Evolutionary conservation across 2,797 vertebrate genomes (phyloP).

Genomic region (Margarornis squamiger): DNA sequence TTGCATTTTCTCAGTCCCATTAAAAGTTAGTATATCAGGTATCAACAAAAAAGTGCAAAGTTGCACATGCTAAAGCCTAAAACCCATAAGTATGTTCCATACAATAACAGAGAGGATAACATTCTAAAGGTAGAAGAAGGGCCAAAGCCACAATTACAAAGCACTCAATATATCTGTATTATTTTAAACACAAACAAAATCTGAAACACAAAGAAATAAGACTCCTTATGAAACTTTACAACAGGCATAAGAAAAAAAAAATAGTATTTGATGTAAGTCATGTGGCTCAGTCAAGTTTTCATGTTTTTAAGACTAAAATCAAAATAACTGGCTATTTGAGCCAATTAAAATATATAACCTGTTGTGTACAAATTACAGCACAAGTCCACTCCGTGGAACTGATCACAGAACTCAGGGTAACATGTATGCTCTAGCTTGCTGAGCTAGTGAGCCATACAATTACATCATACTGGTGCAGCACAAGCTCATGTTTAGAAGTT

Average conservation of each 20-base stretch:
- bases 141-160: neutral
- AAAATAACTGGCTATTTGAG: neutral
- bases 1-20: neutral
- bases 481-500: neutral
- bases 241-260: neutral
- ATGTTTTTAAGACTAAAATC: neutral
- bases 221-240: neutral
- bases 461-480: conserved; percentile 44
- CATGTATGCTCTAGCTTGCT: conserved; percentile 25
- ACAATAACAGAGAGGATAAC: neutral
- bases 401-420: neutral
- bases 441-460: conserved; percentile 66
- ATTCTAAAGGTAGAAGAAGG: neutral
- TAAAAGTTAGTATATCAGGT: neutral
- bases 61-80: neutral
- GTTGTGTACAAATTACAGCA: neutral
- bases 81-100: neutral
- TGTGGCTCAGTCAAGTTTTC: neutral
- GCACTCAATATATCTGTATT: neutral
- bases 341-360: neutral
- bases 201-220: neutral
- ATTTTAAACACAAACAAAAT: neutral
- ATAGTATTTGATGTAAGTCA: neutral
- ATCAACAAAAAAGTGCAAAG: neutral
- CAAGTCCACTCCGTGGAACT: neutral